phyloP scores from a whole-genome alignment of 2,888 invertebrate genomes.

The Lochmaea crataegi region DNA sequence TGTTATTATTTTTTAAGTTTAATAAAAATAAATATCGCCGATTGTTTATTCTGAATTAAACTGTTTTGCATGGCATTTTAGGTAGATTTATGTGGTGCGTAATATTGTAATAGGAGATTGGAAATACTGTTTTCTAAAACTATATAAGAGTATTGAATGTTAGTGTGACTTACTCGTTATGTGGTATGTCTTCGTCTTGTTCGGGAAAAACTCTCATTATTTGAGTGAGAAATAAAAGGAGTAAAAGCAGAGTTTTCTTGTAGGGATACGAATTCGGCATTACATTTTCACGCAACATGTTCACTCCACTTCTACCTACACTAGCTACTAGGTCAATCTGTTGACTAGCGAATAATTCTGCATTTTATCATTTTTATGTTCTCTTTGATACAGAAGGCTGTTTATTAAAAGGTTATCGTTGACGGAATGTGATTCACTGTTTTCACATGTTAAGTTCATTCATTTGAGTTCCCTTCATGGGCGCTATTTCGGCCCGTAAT shows the following conservation, averaged over 20 bases:
- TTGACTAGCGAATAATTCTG: conserved; percentile 31
- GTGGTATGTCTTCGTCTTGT: conserved; percentile 90
- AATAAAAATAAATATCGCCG: background rate
- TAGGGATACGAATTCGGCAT: conserved; percentile 39
- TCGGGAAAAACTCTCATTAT: conserved; percentile 71
- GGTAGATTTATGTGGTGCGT: background rate
- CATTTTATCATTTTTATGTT: conserved; percentile 19
- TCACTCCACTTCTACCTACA: conserved; percentile 45
- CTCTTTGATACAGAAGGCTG: conserved; percentile 1
- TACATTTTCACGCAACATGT: conserved; percentile 55
- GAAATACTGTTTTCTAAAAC: background rate
- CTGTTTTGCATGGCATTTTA: background rate
- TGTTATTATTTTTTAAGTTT: background rate
- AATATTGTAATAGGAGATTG: background rate
- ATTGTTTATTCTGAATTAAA: background rate
- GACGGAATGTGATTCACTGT: conserved; percentile 31
- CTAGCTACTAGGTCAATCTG: conserved; percentile 43
- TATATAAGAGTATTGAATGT: background rate
- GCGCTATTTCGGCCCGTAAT: background rate
- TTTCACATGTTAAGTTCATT: conserved; percentile 57
- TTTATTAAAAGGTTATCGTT: conserved; percentile 2
- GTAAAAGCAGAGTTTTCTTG: conserved; percentile 43
- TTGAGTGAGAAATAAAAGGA: conserved; percentile 49
- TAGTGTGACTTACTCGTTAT: conserved; percentile 82
- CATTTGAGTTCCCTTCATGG: background rate